These are phyloP conservation scores for Cydia fagiglandana DNA, from an alignment of 1,140 invertebrate genomes.

Conservation along the genomic window DNA sequence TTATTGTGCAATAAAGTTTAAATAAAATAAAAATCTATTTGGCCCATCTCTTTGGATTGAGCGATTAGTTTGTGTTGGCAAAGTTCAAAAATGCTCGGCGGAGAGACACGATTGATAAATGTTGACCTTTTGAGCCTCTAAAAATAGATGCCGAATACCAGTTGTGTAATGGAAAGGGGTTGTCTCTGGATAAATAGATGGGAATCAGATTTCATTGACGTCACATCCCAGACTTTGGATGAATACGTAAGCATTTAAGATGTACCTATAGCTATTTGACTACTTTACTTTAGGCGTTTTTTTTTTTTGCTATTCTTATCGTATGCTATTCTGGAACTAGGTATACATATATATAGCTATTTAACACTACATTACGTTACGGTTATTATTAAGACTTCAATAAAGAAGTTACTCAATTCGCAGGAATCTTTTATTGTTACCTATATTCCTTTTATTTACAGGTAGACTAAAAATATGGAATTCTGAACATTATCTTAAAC, in stretches of 20 bases:
- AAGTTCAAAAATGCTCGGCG: not conserved
- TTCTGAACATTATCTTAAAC: no score
- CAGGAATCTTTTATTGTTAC: no score
- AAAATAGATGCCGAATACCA: not conserved
- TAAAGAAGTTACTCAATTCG: no score
- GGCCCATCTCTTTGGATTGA: not conserved
- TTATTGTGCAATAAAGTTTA: no score
- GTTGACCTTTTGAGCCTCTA: conserved; percentile 7
- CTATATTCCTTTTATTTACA: no score
- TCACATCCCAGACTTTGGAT: not conserved
- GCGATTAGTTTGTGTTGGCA: conserved; percentile 16
- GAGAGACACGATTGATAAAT: conserved; percentile 4
- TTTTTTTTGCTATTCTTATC: not conserved
- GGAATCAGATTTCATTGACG: conserved; percentile 6
- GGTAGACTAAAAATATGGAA: no score
- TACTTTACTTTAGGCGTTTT: not conserved
- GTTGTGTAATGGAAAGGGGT: conserved; percentile 1
- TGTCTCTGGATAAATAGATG: conserved; percentile 5
- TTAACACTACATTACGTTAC: not conserved
- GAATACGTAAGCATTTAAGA: not conserved
- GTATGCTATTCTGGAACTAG: not conserved
- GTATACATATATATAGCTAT: not conserved
- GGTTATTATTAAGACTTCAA: not conserved
- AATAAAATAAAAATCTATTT: no score
- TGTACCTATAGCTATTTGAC: not conserved